Conservation (phyloP, 2,797 vertebrate genomes). For the Xyrichtys novacula region DNA sequence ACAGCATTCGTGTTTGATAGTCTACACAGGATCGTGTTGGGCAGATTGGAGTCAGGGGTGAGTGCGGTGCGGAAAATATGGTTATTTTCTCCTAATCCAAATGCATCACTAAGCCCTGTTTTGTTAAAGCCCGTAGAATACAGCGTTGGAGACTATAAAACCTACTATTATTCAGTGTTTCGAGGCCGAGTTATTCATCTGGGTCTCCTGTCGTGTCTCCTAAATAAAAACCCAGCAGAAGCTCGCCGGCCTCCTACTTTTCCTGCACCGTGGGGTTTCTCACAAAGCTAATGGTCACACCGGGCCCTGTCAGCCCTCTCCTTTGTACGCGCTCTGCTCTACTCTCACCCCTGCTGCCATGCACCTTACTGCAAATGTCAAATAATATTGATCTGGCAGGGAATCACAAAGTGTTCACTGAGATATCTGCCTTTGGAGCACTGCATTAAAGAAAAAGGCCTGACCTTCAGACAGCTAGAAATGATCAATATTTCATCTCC, state of each 20-base stretch:
- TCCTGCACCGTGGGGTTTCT: constrained; percentile 70
- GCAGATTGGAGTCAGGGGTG: constrained; percentile 33
- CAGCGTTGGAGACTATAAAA: constrained; percentile 53
- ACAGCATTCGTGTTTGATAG: constrained; percentile 31
- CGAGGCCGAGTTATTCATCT: constrained; percentile 68
- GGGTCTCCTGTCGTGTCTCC: constrained; percentile 64
- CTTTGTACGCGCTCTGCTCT: constrained; percentile 73
- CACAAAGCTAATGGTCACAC: constrained; percentile 83
- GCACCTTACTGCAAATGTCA: constrained; percentile 87
- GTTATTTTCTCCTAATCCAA: constrained; percentile 63
- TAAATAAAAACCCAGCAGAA: constrained; percentile 74
- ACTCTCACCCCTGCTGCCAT: constrained; percentile 72
- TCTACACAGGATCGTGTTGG: constrained; percentile 16
- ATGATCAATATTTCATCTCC: constrained; percentile 66
- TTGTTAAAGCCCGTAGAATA: constrained; percentile 64
- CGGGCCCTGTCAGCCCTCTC: constrained; percentile 74
- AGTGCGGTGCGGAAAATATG: constrained; percentile 53
- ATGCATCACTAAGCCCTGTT: constrained; percentile 60
- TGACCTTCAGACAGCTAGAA: constrained; percentile 68
- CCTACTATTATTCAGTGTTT: constrained; percentile 66
- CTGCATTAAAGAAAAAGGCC: constrained; percentile 70
- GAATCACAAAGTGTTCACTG: constrained; percentile 79
- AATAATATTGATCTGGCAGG: constrained; percentile 84
- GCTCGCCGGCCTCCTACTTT: constrained; percentile 65
- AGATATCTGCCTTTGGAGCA: constrained; percentile 75